These are phyloP conservation scores for Grammomys surdaster DNA, from an alignment of 2,113 vertebrate genomes.

Conservation along the genomic window DNA sequence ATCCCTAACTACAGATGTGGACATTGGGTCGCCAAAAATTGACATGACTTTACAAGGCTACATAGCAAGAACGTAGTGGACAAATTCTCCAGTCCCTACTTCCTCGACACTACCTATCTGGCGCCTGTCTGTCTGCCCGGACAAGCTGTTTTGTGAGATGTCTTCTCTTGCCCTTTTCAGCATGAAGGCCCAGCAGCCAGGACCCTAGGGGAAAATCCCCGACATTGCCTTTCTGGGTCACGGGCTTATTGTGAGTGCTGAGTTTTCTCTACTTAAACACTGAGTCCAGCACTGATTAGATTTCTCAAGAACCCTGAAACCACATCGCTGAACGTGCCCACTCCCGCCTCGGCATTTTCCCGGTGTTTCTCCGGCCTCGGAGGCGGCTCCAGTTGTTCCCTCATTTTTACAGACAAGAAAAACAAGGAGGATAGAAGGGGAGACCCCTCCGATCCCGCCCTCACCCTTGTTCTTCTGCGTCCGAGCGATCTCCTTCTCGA, in stretches of 20 bases:
- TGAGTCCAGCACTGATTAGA: background rate
- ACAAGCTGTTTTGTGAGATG: background rate
- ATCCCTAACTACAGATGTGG: background rate
- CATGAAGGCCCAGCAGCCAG: background rate
- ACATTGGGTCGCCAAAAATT: background rate
- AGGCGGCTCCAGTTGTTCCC: background rate
- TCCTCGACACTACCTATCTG: background rate
- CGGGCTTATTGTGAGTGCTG: background rate
- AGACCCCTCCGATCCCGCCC: background rate
- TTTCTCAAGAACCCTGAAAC: background rate
- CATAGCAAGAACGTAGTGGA: background rate
- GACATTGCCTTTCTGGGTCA: background rate
- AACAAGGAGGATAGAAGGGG: constrained; percentile 11
- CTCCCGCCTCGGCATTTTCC: background rate
- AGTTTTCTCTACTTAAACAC: background rate
- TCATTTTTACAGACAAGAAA: constrained; percentile 57
- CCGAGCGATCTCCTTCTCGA: constrained; percentile 97
- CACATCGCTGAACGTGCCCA: background rate
- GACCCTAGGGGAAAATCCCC: background rate
- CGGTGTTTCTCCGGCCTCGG: background rate
- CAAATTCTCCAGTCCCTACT: background rate
- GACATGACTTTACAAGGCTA: background rate
- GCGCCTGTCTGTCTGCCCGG: background rate
- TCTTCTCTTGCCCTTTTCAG: background rate
- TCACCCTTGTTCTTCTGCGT: constrained; percentile 99